Conservation (phyloP, 2,113 vertebrate species). For the Ramphastos sulfuratus region DNA sequence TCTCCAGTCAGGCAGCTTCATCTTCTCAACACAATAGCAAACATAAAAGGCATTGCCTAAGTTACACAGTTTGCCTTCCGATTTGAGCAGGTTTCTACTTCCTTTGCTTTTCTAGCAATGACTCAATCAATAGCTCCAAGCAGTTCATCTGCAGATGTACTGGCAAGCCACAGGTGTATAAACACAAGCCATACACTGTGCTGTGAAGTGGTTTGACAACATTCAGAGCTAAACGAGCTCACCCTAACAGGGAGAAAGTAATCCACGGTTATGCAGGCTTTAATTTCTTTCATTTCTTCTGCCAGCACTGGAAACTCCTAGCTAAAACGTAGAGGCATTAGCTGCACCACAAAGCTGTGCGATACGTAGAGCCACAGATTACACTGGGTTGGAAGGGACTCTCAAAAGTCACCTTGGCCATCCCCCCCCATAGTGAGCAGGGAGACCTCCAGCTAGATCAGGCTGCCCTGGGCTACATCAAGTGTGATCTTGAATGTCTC, state of each 20-base stretch:
- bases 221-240: not conserved
- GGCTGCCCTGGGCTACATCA: too few relatives aligned
- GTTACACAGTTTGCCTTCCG: not conserved
- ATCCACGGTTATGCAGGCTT: not conserved
- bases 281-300: not conserved
- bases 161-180: not conserved
- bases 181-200: not conserved
- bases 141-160: not conserved
- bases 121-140: not conserved
- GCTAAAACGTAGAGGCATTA: not conserved
- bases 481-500: too few relatives aligned
- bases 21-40: not conserved
- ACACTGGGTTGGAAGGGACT: too few relatives aligned
- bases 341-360: not conserved
- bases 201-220: not conserved
- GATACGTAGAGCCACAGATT: not conserved
- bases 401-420: too few relatives aligned
- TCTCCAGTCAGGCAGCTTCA: not conserved
- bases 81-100: not conserved
- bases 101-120: not conserved
- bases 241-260: constrained; percentile 1
- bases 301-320: not conserved
- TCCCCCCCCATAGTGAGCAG: too few relatives aligned
- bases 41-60: not conserved
- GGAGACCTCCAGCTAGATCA: too few relatives aligned